Base-by-base conservation (phyloP, 2,113 vertebrate genomes). In the Canis aureus region DNA sequence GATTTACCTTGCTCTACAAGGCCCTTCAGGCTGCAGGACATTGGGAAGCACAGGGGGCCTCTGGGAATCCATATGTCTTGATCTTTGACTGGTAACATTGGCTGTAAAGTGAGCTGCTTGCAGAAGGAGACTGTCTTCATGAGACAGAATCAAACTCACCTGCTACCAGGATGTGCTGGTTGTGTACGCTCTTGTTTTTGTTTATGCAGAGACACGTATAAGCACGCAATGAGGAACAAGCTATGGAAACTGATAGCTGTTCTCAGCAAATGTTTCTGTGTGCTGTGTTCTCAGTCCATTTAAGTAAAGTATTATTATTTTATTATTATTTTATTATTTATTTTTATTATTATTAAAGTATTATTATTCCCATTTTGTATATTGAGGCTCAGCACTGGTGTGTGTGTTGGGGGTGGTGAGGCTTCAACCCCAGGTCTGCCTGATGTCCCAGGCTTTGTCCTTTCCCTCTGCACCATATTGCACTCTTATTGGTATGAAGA, bases 91-190 rank as follows among this genome's bases (percentile, higher is more conserved):
- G 17, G 55, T 10, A 15, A 13, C 1, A 0, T 49, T 71, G 53
- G 60, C 67, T 20, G 13, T n/a, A 11, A 91, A 51, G 19, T 4
- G 27, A 92, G 32, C 69, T 20, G 4, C 38, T 51, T 85, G 38
- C 19, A 11, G 11, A 51, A n/a, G 22, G 49, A 69, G 38, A n/a
- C 57, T 43, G 17, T 81, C 69, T 74, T 71, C 38, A 8, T 29
- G 13, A 66, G 81, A 59, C 29, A n/a, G 51, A 35, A 11, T 53
- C 3, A 13, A 67, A 10, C 25, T 55, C 2, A 1, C 27, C 53
- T 43, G 27, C 53, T 35, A 15, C 53, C 66, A 4, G 66, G 60
- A 10, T 0, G 0, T 8, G 43, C 69, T 25, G 0, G 19, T 12
- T 5, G 3, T 49, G 57, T 17, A 3, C 60, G 19, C 60, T 55